Base-by-base conservation (phyloP, 2,113 vertebrate species). In the Chauna torquata region DNA sequence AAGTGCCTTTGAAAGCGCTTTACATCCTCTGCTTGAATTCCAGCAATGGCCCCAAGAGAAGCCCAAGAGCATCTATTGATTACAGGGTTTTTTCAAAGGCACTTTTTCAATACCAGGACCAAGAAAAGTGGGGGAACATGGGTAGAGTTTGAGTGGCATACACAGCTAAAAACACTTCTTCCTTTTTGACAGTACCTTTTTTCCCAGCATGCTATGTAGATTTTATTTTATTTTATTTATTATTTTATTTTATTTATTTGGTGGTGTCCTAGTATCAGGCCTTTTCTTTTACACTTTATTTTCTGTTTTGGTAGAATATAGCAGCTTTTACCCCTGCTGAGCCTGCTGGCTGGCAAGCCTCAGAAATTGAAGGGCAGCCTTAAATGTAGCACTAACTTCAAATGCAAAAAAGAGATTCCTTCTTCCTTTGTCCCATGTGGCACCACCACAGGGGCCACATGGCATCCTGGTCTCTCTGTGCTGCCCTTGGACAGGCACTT, bases 21-120 rank as follows among this genome's bases (percentile, higher is more conserved):
- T 74, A n/a, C 69, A 77, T 94, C 83, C 92, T 93, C 88, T 78
- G 3, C 79, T 83, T 94, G 70, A 83, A 69, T 89, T 93, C 84
- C 80, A 96, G 59, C 82, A 50, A 14, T 5, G 54, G 81, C 81
- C 95, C 92, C 93, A 72, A 40, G 94, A 95, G 96, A 95, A 95
- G 78, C 58, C 92, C 91, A 57, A 94, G 80, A 96, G 78, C 88
- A 82, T 83, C 61, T 97, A 90, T 94, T 92, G 97, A 95, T 97
- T 94, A 42, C 64, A 76, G 59, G n/a, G 3, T 2, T 82, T 80
- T 96, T 92, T 94, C 83, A 89, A 94, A 96, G 75, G 82, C 84
- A 65, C 52, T 92, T 97, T 81, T 94, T 94, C 84, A 94, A 44
- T 78, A 52, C 9, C 79, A 81, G 65, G 47, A 42, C 65, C 65